Evolutionary conservation across 2,113 vertebrate genomes (phyloP), one percentile per base, ranked within the genome.

Genomic region (Gambusia holbrooki): DNA sequence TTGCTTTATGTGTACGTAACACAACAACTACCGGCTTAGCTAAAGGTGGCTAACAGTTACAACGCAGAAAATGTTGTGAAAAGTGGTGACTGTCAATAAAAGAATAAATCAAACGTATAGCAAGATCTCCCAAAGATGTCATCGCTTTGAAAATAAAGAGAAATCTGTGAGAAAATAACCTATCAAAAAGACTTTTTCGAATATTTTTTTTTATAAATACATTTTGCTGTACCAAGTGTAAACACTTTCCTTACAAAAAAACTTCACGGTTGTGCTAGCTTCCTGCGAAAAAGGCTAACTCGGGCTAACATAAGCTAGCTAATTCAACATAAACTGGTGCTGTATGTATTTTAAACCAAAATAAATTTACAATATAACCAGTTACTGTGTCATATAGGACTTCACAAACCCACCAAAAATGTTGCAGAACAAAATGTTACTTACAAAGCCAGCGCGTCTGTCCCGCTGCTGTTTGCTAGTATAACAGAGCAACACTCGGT

Each of bases 401-500:
- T 14, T 73, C 1, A 14, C 2, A 25, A 12, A 35, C 14, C 9
- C 32, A 4, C 45, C 14, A 1, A 28, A 3, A 5, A 29, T 5
- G 68, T 7, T 80, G 69, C 76, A 69, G 40, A 37, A 19, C 81
- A 0, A 76, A 69, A 74, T 19, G 51, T 1, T 81, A 92, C 90
- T 87, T 87, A 92, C 88, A 33, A 51, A 83, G 74, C 62, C 76
- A 66, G 87, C 51, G 75, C 65, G 80, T 84, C 25, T 78, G 73
- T 71, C 61, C 30, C 27, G 45, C 60, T 79, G 66, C 58, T 74
- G 45, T 69, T 73, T 30, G 54, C 22, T 27, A 25, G 62, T 66
- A 70, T 69, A 72, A 71, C 75, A 66, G 62, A 30, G 62, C 11
- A 29, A 22, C 2, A 25, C 33, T 68, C 33, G 30, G 33, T 70